Evolutionary conservation across 1,140 invertebrate species (phyloP).

Genomic region (Solenopsis fugax): DNA sequence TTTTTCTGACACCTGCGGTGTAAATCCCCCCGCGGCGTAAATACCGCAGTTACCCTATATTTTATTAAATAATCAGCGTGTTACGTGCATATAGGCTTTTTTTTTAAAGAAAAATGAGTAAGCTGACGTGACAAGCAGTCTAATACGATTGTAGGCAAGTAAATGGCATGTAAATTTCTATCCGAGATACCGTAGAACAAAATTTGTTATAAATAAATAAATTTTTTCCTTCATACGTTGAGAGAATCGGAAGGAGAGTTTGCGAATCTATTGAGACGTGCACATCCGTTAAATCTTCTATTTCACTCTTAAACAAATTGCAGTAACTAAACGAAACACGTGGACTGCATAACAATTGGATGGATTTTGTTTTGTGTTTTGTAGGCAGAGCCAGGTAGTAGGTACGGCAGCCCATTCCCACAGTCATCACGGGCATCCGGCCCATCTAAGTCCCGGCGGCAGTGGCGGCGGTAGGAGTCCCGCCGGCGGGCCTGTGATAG

Average conservation of each 20-base stretch:
- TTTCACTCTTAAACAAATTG: constrained; percentile 51
- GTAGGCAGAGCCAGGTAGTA: constrained; percentile 86
- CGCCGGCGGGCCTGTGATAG: constrained; percentile 80
- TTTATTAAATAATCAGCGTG: constrained; percentile 11
- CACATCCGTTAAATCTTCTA: constrained; percentile 30
- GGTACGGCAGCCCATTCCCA: constrained; percentile 83
- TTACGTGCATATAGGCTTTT: constrained; percentile 8
- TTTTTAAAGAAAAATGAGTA: constrained; percentile 45
- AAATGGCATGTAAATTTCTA: constrained; percentile 52
- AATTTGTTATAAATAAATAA: background rate
- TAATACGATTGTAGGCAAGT: constrained; percentile 63
- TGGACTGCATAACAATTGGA: constrained; percentile 71
- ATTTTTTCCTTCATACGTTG: background rate
- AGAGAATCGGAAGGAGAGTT: background rate
- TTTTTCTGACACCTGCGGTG: too few species aligned
- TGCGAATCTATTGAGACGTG: constrained; percentile 1
- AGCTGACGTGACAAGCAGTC: constrained; percentile 31
- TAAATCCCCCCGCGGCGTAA: too few species aligned
- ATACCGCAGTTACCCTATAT: too few species aligned
- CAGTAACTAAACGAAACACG: constrained; percentile 67
- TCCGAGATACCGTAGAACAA: background rate
- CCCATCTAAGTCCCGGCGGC: constrained; percentile 84
- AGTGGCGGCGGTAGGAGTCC: constrained; percentile 84
- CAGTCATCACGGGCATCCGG: constrained; percentile 84
- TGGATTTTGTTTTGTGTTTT: constrained; percentile 80